Percentiles rank a stretch among this genome's conserved stretches.
Conservation (phyloP, 2,888 invertebrate genomes). For the Omphaloscelis lunosa region DNA sequence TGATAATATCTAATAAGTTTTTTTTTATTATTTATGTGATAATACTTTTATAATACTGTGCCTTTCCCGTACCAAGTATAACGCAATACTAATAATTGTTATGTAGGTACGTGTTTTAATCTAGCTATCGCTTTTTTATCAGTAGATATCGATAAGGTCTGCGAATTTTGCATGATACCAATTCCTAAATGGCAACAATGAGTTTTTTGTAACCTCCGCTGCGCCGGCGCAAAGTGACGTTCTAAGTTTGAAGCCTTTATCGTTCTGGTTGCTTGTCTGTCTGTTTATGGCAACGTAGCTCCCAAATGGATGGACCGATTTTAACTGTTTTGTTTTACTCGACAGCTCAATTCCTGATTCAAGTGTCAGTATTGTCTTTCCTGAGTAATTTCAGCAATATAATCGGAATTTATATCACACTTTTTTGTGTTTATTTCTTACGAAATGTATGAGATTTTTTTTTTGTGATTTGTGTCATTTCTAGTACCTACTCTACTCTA, state of each 20-base stretch:
- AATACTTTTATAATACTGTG: conserved; percentile 7
- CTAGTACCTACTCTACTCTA: too few species aligned
- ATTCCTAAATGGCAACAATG: conserved; percentile 16
- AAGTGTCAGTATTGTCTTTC: too few species aligned
- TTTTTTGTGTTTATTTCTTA: too few species aligned
- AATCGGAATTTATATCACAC: too few species aligned
- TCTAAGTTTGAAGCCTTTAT: neutral
- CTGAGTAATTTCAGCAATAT: too few species aligned
- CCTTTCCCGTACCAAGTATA: conserved; percentile 30
- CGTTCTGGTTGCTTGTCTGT: neutral
- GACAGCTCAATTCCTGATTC: too few species aligned
- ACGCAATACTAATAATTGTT: conserved; percentile 60
- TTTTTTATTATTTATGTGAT: neutral
- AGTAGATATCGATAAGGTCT: conserved; percentile 61
- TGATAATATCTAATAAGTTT: neutral
- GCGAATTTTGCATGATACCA: conserved; percentile 52
- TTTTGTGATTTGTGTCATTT: too few species aligned
- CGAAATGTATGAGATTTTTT: too few species aligned
- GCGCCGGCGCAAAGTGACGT: neutral
- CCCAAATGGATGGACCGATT: neutral
- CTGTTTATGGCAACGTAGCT: neutral
- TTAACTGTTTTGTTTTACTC: neutral
- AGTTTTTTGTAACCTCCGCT: neutral
- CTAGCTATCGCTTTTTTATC: conserved; percentile 63
- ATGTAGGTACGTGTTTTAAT: conserved; percentile 40